phyloP scores from a whole-genome alignment of 2,797 vertebrate species.

The Pseudomugil gertrudae region DNA sequence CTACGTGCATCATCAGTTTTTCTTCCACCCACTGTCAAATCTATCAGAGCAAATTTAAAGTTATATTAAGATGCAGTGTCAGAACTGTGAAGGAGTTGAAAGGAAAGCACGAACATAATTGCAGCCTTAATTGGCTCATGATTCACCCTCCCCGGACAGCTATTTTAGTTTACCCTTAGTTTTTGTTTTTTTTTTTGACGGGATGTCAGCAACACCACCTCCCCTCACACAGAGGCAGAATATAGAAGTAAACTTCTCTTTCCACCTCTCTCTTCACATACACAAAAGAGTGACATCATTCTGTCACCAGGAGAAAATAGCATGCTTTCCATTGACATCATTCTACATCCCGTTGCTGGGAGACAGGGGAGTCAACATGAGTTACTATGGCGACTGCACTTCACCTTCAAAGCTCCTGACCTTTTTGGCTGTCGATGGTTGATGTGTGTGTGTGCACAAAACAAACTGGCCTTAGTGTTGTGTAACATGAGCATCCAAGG shows the following conservation, averaged over 20 bases:
- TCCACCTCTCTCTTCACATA: constrained; percentile 43
- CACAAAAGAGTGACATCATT: constrained; percentile 71
- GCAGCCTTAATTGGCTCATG: constrained; percentile 60
- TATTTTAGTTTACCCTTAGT: constrained; percentile 64
- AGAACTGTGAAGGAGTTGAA: neutral
- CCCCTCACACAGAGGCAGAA: constrained; percentile 35
- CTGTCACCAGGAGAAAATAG: constrained; percentile 75
- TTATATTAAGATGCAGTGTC: constrained; percentile 36
- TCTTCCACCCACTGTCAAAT: constrained; percentile 40
- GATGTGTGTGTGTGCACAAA: constrained; percentile 22
- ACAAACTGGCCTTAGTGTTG: constrained; percentile 47
- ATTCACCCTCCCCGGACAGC: constrained; percentile 52
- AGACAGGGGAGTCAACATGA: constrained; percentile 78
- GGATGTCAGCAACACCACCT: constrained; percentile 44
- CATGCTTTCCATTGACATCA: constrained; percentile 83
- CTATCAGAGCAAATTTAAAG: constrained; percentile 35
- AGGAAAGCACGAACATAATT: constrained; percentile 34
- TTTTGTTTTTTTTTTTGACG: constrained; percentile 22
- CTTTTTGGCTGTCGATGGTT: constrained; percentile 64
- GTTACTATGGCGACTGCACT: constrained; percentile 81
- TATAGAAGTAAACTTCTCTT: constrained; percentile 57
- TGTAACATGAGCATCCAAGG: constrained; percentile 60
- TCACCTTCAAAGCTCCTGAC: constrained; percentile 81
- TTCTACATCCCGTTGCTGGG: constrained; percentile 79
- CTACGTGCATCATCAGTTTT: constrained; percentile 34